These are phyloP conservation scores for Neoaliturus tenellus DNA, from an alignment of 2,888 invertebrate species.

Conservation along the genomic window DNA sequence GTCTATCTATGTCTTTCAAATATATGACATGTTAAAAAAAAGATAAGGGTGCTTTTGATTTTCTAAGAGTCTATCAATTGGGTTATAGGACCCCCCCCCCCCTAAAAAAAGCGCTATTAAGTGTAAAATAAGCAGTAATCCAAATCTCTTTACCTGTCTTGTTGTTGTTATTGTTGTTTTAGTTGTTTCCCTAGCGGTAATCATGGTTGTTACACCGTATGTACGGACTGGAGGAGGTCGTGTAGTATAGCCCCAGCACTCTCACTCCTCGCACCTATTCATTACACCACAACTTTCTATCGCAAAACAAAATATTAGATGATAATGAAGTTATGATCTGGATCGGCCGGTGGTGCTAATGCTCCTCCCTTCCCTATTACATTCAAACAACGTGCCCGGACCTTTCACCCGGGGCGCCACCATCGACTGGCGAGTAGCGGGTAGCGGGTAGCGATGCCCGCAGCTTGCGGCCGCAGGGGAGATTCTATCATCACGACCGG, in stretches of 20 bases:
- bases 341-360: conserved; percentile 16
- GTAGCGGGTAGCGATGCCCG: no score
- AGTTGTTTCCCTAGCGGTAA: background rate
- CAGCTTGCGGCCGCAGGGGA: background rate
- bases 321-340: conserved; percentile 35
- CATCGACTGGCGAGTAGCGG: no score
- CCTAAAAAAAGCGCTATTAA: no score
- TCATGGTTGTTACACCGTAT: background rate
- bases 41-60: no score
- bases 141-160: background rate
- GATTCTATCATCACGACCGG: background rate
- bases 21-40: no score
- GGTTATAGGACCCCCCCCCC: no score
- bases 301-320: conserved; percentile 37
- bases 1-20: no score
- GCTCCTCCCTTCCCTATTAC: conserved; percentile 22
- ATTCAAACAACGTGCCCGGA: background rate
- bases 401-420: conserved; percentile 7
- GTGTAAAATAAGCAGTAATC: background rate
- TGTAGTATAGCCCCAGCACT: background rate
- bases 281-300: conserved; percentile 32
- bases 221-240: background rate
- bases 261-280: conserved; percentile 28
- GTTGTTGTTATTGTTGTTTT: background rate
- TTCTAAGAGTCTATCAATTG: no score